Base-by-base conservation (phyloP, 1,140 invertebrate genomes). In the Aradophagus sp. region DNA sequence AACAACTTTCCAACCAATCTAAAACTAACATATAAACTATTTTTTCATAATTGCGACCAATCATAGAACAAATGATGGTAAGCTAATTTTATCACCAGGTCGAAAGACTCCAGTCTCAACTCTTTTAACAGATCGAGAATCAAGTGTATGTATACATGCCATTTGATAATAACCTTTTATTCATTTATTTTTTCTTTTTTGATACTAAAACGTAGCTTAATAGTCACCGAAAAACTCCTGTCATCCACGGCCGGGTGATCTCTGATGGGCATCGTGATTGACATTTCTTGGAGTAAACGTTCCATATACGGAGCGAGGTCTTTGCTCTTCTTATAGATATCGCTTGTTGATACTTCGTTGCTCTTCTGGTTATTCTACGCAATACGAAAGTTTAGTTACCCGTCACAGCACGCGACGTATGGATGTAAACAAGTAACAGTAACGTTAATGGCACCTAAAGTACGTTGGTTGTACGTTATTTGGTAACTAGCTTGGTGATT, bases 271-370 rank as follows among this genome's bases (percentile, higher is more conserved):
- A 90, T 89, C 26, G 80, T 67, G 65, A 81, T 80, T 27, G 78
- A 82, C 2, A 89, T 87, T 73, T 92, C 90, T 48, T 91, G 89
- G 73, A 93, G 88, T 0, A 94, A 81, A 31, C 81, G 90, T 79
- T 93, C 91, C 89, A 94, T 92, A 73, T 93, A 91, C 15, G 88
- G 87, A 1, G 90, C 89, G 2, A 95, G 80, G 45, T 93, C 90
- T 80, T 92, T 91, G 71, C 90, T 92, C 11, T 89, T 87, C 55
- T 90, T 89, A 4, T 86, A 89, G 47, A 91, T 89, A 58, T 90
- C 87, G 55, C 50, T 56, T 26, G 62, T 61, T n/a, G 58, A 58
- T 34, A 75, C 50, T 50, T 78, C 66, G 35, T 70, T 65, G 1
- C 86, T 87, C 68, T 88, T 88, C 10, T 88, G 73, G 59, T 79